phyloP scores from a whole-genome alignment of 2,113 vertebrate species.

The Scopus umbretta region DNA sequence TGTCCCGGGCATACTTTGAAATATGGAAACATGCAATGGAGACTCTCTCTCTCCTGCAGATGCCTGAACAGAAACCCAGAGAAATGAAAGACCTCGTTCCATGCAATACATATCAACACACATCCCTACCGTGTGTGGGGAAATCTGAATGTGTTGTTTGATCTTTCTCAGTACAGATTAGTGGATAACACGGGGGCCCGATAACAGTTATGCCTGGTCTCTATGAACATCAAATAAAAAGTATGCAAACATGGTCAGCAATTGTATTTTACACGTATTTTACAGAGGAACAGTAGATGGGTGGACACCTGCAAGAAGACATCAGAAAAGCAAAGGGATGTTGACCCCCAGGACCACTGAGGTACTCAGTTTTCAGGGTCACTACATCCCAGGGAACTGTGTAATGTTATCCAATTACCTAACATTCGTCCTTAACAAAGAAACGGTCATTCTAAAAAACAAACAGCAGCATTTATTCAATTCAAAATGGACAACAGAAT shows the following conservation, averaged over 20 bases:
- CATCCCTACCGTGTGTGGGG: background rate
- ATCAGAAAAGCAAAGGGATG: background rate
- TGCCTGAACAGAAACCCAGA: background rate
- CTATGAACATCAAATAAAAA: background rate
- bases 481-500: background rate
- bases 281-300: background rate
- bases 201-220: background rate
- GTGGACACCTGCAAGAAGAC: background rate
- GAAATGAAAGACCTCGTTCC: background rate
- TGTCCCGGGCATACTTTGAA: background rate
- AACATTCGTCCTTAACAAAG: background rate
- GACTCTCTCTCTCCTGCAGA: background rate
- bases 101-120: background rate
- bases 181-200: fast-evolving
- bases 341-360: background rate
- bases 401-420: background rate
- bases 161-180: background rate
- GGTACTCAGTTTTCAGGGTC: background rate
- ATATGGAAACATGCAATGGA: too few relatives aligned
- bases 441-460: background rate
- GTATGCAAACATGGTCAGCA: background rate
- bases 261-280: background rate
- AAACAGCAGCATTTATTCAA: background rate
- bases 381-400: background rate
- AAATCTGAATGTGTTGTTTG: background rate